Evolutionary conservation across 2,113 vertebrate species (phyloP).

Genomic region (Chascanopsetta lugubris): DNA sequence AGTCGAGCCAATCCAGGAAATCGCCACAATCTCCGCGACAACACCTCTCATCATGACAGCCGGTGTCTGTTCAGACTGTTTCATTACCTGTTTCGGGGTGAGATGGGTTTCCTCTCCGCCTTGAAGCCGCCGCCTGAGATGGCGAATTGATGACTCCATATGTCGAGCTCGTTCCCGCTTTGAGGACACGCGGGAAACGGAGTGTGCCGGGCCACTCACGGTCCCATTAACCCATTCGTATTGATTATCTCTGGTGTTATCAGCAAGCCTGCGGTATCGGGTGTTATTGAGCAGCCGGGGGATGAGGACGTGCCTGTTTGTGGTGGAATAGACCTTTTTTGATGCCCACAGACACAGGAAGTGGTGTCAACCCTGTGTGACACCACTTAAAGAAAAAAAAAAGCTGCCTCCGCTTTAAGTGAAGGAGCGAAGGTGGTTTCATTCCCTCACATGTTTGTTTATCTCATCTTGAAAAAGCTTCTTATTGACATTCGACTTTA

Average conservation of each 20-base stretch:
- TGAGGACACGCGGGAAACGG: slow-evolving; percentile 16
- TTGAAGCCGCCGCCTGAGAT: slow-evolving; percentile 9
- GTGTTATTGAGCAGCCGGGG: slow-evolving; percentile 30
- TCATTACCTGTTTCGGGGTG: slow-evolving; percentile 4
- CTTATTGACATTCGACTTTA: background rate
- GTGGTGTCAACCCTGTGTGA: background rate
- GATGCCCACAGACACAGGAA: no score
- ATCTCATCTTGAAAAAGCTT: background rate
- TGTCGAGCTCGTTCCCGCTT: slow-evolving; percentile 4
- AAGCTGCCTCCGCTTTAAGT: background rate
- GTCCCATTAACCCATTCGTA: slow-evolving; percentile 33
- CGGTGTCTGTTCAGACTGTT: background rate
- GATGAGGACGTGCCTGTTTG: no score
- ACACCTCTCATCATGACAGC: slow-evolving; percentile 20
- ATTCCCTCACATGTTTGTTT: slow-evolving; percentile 7
- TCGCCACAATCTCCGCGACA: background rate
- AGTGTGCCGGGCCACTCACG: slow-evolving; percentile 3
- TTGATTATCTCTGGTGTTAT: slow-evolving; percentile 41
- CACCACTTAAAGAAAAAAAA: background rate
- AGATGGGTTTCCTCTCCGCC: slow-evolving; percentile 10
- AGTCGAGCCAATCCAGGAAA: slow-evolving; percentile 37
- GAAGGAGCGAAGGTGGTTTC: background rate
- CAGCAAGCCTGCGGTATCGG: slow-evolving; percentile 22
- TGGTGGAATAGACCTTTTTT: no score
- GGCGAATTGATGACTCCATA: slow-evolving; percentile 6